Evolutionary conservation across 1,140 invertebrate genomes (phyloP).

Genomic region (Caerostris extrusa): DNA sequence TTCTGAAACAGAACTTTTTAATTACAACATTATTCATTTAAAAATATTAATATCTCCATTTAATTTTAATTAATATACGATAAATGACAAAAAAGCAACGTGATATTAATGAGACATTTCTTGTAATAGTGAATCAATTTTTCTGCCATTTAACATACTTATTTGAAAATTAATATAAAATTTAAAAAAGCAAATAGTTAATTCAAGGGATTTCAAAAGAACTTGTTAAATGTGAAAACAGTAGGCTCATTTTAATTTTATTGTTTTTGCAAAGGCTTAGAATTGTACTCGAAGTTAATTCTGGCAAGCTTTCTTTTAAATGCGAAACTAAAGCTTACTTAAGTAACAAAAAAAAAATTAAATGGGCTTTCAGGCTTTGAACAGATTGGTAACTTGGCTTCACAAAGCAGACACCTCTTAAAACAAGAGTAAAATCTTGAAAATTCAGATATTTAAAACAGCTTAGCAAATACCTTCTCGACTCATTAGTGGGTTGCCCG

Average conservation of each 20-base stretch:
- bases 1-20: too few relatives aligned
- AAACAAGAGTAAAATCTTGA: neutral
- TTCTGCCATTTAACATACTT: too few relatives aligned
- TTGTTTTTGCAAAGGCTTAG: neutral
- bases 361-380: neutral
- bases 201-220: neutral
- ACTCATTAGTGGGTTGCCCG: slow-evolving; percentile 11
- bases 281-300: neutral
- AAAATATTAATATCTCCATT: too few relatives aligned
- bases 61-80: too few relatives aligned
- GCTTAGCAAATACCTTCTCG: slow-evolving; percentile 4
- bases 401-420: neutral
- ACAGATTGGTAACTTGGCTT: neutral
- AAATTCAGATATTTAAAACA: neutral
- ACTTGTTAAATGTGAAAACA: neutral
- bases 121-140: too few relatives aligned
- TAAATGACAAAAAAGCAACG: too few relatives aligned
- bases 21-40: too few relatives aligned
- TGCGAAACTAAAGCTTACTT: neutral
- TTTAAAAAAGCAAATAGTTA: neutral
- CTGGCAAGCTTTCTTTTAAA: neutral
- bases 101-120: too few relatives aligned
- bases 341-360: neutral
- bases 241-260: neutral
- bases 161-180: too few relatives aligned